These are phyloP conservation scores for Acipenser transmontanus DNA, from an alignment of 2,797 vertebrate genomes.

Conservation along the genomic window DNA sequence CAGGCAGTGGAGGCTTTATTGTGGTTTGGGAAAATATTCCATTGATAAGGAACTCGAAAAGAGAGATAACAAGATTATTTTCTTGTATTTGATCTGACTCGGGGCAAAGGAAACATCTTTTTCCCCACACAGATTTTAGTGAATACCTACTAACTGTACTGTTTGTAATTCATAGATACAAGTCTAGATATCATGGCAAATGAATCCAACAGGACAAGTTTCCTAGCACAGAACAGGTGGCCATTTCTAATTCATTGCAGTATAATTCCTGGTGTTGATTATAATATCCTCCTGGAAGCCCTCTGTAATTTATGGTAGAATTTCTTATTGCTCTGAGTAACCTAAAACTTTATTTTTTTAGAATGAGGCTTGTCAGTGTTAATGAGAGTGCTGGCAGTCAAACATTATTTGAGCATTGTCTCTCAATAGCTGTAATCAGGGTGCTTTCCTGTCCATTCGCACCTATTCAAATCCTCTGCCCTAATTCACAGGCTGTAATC, in stretches of 20 bases:
- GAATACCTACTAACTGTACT: not conserved
- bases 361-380: constrained; percentile 10
- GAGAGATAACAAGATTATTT: not conserved
- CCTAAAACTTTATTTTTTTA: constrained; percentile 6
- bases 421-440: constrained; percentile 57
- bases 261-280: not conserved
- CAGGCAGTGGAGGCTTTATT: constrained; percentile 3
- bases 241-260: not conserved
- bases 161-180: not conserved
- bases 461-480: constrained; percentile 51
- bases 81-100: not conserved
- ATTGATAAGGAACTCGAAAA: constrained; percentile 6
- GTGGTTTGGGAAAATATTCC: constrained; percentile 5
- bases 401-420: constrained; percentile 45
- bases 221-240: not conserved
- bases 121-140: not conserved
- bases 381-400: constrained; percentile 17
- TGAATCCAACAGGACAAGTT: not conserved
- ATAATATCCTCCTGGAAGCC: constrained; percentile 6
- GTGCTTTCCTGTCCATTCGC: constrained; percentile 56
- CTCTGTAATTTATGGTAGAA: constrained; percentile 1
- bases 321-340: not conserved
- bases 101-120: not conserved
- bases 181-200: not conserved
- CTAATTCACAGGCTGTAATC: constrained; percentile 55